Evolutionary conservation across 2,113 vertebrate genomes (phyloP).

Genomic region (Apteryx owenii): DNA sequence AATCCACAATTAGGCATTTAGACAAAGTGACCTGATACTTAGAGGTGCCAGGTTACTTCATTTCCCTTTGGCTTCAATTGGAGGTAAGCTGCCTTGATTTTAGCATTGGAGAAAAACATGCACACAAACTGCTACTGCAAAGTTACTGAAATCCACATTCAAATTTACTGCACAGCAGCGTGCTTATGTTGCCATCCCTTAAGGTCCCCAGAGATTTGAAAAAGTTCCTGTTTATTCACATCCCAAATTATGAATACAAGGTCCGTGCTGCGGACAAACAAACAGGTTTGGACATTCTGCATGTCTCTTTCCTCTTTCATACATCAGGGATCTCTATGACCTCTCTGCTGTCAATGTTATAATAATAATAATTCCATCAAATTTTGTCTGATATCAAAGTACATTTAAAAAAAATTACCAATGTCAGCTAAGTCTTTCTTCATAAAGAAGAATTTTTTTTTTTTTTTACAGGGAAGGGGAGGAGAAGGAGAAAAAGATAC

Average conservation of each 20-base stretch:
- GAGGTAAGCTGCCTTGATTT: not conserved
- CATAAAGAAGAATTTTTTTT: not conserved
- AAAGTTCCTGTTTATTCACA: not conserved
- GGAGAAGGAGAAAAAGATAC: not conserved
- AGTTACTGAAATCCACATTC: not conserved
- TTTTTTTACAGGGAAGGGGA: not conserved
- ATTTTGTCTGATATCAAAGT: constrained; percentile 5
- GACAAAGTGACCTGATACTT: constrained; percentile 30
- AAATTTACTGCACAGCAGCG: not conserved
- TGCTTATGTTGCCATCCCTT: not conserved
- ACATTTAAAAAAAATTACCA: not conserved
- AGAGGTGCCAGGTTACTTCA: not conserved
- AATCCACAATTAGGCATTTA: not conserved
- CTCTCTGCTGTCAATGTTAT: not conserved
- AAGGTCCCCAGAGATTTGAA: not conserved
- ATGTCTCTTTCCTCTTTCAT: not conserved
- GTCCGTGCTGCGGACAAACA: not conserved
- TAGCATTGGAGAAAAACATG: not conserved
- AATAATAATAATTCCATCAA: not conserved
- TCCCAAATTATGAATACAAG: not conserved
- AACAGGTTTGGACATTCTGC: not conserved
- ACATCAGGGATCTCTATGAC: not conserved
- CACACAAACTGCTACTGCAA: not conserved
- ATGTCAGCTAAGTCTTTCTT: not conserved
- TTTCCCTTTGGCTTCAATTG: not conserved